phyloP scores from a whole-genome alignment of 2,113 vertebrate genomes.

The Periophthalmus modestus region DNA sequence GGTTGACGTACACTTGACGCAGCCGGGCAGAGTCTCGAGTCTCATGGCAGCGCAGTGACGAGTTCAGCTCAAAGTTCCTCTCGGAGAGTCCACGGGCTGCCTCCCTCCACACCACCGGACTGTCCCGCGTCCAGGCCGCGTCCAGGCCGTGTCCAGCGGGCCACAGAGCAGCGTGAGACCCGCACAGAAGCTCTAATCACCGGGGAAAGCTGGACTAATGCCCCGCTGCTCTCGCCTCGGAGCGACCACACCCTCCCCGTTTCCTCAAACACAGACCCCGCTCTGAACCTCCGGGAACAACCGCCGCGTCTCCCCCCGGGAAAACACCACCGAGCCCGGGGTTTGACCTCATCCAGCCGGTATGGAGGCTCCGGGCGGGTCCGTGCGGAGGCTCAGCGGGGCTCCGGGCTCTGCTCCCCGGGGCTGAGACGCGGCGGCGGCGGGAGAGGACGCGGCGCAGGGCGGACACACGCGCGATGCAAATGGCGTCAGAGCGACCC shows the following conservation, averaged over 20 bases:
- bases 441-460: slow-evolving; percentile 27
- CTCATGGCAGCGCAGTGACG: slow-evolving; percentile 61
- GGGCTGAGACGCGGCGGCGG: slow-evolving; percentile 60
- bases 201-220: not conserved
- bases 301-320: slow-evolving; percentile 28
- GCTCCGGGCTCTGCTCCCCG: slow-evolving; percentile 26
- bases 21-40: slow-evolving; percentile 73
- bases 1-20: slow-evolving; percentile 30
- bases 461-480: slow-evolving; percentile 68
- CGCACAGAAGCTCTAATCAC: not conserved
- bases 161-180: not conserved
- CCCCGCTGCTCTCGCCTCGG: slow-evolving; percentile 5
- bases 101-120: not conserved
- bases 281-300: slow-evolving; percentile 62
- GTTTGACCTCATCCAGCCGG: slow-evolving; percentile 20
- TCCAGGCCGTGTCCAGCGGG: not conserved
- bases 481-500: slow-evolving; percentile 58
- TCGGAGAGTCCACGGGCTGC: slow-evolving; percentile 5
- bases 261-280: slow-evolving; percentile 74
- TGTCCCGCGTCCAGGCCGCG: not conserved
- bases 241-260: slow-evolving; percentile 81
- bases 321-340: not conserved
- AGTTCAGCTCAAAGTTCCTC: slow-evolving; percentile 33
- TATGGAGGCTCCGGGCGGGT: slow-evolving; percentile 48
- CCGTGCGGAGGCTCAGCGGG: slow-evolving; percentile 39